These are phyloP conservation scores for Diprion similis DNA, from an alignment of 1,140 invertebrate genomes.

Conservation along the genomic window DNA sequence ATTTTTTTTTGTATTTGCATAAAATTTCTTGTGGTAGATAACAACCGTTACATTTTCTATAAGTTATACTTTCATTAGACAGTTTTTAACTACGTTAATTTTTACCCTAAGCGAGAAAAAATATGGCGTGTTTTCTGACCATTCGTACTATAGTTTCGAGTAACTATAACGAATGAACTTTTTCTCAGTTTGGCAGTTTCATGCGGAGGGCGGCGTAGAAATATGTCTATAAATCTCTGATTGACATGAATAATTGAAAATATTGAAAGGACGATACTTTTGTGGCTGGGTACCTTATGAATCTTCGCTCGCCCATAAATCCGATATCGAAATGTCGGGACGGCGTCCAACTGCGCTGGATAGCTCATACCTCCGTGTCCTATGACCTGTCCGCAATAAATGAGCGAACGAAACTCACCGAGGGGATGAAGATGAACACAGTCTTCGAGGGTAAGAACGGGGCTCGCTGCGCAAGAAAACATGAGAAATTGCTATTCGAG, in stretches of 20 bases:
- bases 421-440: not conserved
- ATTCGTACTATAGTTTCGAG: no score
- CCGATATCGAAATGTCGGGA: not conserved
- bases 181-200: no score
- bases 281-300: not conserved
- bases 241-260: not conserved
- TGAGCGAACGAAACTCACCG: not conserved
- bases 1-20: no score
- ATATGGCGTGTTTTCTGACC: no score
- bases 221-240: not conserved
- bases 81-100: no score
- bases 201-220: not conserved
- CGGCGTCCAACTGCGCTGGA: not conserved
- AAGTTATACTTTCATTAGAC: no score
- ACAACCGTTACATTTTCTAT: no score
- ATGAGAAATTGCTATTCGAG: no score
- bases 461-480: not conserved
- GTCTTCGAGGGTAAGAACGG: not conserved
- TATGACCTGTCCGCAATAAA: slow-evolving; percentile 3
- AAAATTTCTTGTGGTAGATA: no score
- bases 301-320: slow-evolving; percentile 1
- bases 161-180: no score
- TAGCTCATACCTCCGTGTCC: not conserved
- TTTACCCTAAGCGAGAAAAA: no score
- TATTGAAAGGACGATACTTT: not conserved